Base-by-base conservation (phyloP, 2,888 invertebrate genomes). In the Ormyrus nitidulus region DNA sequence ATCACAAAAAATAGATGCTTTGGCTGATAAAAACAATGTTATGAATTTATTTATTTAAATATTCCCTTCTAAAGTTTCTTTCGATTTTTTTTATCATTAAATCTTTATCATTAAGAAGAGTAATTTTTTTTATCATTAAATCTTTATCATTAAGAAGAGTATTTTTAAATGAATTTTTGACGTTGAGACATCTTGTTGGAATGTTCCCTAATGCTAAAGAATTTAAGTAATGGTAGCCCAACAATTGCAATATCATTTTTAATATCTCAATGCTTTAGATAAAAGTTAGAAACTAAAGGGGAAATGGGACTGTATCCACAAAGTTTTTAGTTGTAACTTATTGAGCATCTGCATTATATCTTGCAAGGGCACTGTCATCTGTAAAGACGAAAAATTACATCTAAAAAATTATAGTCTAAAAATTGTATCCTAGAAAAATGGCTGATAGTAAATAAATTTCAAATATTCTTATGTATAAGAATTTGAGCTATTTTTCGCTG, bases 351-450 rank as follows among this genome's bases (percentile, higher is more conserved):
- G 62, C 70, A 77, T 72, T 72, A 56, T 81, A 66, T 78, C 77
- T 78, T 81, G 69, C 59, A 68, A 75, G n/a, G 53, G 72, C 53
- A 70, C 54, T 61, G 69, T 79, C 75, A 59, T 79, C 79, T 75
- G 34, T 64, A 58, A 7, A 46, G 59, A 79, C 34, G 34, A 34
- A 11, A 76, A 71, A 79, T 46, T 70, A 59, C 10, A 59, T 65
- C 19, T 48, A 10, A 64, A 8, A 74, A 66, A 80, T 77, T 80
- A 62, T 66, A 76, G 68, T 76, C 54, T 49, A 76, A 76, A 80
- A 76, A 44, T 69, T 76, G 62, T 75, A 75, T 76, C 62, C 19
- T 80, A 73, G 68, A 68, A 77, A 68, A 68, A 72, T 72, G 72
- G 62, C 78, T 76, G 65, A 64, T 72, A 76, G 65, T 72, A 76